Percentiles rank a stretch among this genome's conserved stretches.
phyloP scores from a whole-genome alignment of 1,140 invertebrate species.

The Caenorhabditis latens region DNA sequence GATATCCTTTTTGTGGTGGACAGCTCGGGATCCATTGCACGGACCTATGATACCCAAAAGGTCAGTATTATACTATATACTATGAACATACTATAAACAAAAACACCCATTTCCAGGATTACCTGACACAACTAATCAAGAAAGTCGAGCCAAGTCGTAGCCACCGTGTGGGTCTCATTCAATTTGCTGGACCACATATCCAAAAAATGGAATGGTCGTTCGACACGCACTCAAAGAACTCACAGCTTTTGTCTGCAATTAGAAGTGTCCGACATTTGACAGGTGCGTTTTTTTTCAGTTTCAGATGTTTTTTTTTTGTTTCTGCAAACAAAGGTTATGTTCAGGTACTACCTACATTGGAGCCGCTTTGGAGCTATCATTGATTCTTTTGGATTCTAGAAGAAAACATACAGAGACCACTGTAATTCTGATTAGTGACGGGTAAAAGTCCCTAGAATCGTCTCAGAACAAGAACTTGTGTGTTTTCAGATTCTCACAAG shows the following conservation, averaged over 20 bases:
- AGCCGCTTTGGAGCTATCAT: constrained; percentile 16
- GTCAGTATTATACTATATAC: background rate
- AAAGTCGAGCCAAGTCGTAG: constrained; percentile 38
- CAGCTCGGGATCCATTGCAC: constrained; percentile 28
- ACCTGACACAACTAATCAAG: constrained; percentile 28
- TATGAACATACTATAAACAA: background rate
- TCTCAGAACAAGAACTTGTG: background rate
- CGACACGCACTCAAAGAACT: constrained; percentile 49
- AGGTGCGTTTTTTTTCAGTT: background rate
- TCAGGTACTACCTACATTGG: constrained; percentile 39
- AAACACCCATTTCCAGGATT: background rate
- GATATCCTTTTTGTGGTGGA: constrained; percentile 22
- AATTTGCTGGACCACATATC: constrained; percentile 30
- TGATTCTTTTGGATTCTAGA: constrained; percentile 34
- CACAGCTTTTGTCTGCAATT: constrained; percentile 41
- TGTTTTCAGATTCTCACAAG: constrained; percentile 20
- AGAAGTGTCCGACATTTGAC: constrained; percentile 48
- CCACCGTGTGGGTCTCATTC: constrained; percentile 16
- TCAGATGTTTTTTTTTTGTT: background rate
- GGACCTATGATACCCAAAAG: constrained; percentile 45
- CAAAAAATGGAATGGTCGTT: constrained; percentile 52
- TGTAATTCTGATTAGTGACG: constrained; percentile 20
- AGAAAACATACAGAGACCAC: constrained; percentile 11
- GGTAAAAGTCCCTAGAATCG: background rate
- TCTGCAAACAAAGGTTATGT: background rate